Evolutionary conservation across 2,113 vertebrate genomes (phyloP).

Genomic region (Rhadina sibilatrix): DNA sequence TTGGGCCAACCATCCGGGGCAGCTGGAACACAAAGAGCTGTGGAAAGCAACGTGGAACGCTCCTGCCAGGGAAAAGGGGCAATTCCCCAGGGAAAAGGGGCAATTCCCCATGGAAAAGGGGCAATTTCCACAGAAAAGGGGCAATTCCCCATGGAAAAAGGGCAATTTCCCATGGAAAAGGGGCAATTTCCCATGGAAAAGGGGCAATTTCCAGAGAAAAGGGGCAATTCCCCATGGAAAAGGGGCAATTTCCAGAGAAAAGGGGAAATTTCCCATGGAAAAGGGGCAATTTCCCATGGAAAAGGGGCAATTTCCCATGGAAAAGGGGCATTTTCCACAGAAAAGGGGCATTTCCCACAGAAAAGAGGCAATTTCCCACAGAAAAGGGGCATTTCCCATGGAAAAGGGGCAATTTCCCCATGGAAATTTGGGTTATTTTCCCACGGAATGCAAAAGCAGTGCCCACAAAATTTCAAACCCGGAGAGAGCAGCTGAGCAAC

Average conservation of each 20-base stretch:
- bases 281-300: too few species aligned
- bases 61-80: not conserved
- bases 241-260: too few species aligned
- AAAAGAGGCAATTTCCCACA: not conserved
- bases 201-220: not conserved
- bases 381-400: too few species aligned
- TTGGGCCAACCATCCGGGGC: fast-evolving
- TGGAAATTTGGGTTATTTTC: not conserved
- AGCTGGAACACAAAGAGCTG: not conserved
- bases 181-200: not conserved
- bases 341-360: too few species aligned
- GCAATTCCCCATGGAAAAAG: not conserved
- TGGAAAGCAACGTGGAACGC: fast-evolving
- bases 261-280: too few species aligned
- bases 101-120: too few species aligned
- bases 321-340: too few species aligned
- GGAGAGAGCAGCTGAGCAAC: not conserved
- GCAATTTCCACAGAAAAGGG: too few species aligned
- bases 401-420: too few species aligned
- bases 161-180: not conserved
- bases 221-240: too few species aligned
- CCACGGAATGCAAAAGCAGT: not conserved
- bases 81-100: too few species aligned
- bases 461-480: not conserved
- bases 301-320: too few species aligned